Conservation (phyloP, 2,888 invertebrate genomes). For the Teleogryllus oceanicus region DNA sequence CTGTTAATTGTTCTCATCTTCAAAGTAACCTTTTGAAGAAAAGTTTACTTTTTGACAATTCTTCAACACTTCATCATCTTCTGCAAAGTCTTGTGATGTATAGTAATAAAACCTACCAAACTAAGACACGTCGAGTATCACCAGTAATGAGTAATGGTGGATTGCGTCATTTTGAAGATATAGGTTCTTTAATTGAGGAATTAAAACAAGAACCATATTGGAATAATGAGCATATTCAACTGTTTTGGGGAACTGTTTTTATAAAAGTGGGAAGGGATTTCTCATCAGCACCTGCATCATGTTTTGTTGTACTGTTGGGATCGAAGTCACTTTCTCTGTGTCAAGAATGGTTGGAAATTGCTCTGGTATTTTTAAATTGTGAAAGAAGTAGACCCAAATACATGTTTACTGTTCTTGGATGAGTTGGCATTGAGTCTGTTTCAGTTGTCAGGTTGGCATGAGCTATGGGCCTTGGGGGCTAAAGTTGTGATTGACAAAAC, state of each 20-base stretch:
- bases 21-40: not conserved
- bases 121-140: too few species aligned
- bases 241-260: constrained; percentile 35
- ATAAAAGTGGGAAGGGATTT: constrained; percentile 30
- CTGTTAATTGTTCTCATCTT: constrained; percentile 30
- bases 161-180: too few species aligned
- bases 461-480: constrained; percentile 31
- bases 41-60: too few species aligned
- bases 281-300: constrained; percentile 30
- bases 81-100: too few species aligned
- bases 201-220: too few species aligned
- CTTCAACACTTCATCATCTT: too few species aligned
- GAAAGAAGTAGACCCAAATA: not conserved
- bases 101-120: too few species aligned
- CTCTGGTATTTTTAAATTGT: not conserved
- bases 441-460: constrained; percentile 38
- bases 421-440: constrained; percentile 33
- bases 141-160: too few species aligned
- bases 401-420: constrained; percentile 30
- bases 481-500: constrained; percentile 22
- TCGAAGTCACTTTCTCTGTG: not conserved
- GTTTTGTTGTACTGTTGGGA: constrained; percentile 33
- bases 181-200: too few species aligned
- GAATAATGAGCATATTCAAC: constrained; percentile 7
- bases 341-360: not conserved